Base-by-base conservation (phyloP, 2,797 vertebrate genomes). In the Sternotherus odoratus region DNA sequence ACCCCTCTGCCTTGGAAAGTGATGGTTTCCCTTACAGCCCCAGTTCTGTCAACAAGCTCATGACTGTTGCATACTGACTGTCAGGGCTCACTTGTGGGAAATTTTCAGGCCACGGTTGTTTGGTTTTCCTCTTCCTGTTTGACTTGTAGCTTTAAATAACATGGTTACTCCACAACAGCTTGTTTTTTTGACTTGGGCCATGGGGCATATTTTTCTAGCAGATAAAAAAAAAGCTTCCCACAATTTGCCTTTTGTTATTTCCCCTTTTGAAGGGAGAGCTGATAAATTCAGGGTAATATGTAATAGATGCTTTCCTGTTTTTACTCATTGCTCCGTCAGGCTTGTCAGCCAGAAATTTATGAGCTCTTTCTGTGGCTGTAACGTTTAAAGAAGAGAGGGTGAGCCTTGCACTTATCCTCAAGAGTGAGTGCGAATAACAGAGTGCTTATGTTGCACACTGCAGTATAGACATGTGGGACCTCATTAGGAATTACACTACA, bases 301-400 rank as follows among this genome's bases (percentile, higher is more conserved):
- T 97, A 98, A 98, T 97, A 95, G 96, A 97, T 85, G 95, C 89
- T 97, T 98, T 98, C 98, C 98, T 98, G 98, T 98, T 98, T 98
- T 98, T 96, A 97, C 95, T 96, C 97, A 97, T 96, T 97, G 93
- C 97, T 96, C 94, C 92, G 96, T 95, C 94, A 96, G 91, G 50
- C 94, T 97, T 96, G 97, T 97, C 95, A 97, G 89, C 80, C 93
- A 97, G 91, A 93, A 94, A 81, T 95, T 96, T 95, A 96, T 94
- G 96, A 77, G 79, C 86, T 94, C 94, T 1, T 97, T 95, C 77
- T 93, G 94, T 92, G 97, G 97, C 95, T 95, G 81, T 86, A 97
- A 96, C 49, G 1, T 96, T 96, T 94, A 94, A 93, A 88, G 75
- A 87, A 95, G 90, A 86, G 83, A 93, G 79, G 88, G 24, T 15